Conservation (phyloP, 2,888 invertebrate genomes). For the Artemia sinica region DNA sequence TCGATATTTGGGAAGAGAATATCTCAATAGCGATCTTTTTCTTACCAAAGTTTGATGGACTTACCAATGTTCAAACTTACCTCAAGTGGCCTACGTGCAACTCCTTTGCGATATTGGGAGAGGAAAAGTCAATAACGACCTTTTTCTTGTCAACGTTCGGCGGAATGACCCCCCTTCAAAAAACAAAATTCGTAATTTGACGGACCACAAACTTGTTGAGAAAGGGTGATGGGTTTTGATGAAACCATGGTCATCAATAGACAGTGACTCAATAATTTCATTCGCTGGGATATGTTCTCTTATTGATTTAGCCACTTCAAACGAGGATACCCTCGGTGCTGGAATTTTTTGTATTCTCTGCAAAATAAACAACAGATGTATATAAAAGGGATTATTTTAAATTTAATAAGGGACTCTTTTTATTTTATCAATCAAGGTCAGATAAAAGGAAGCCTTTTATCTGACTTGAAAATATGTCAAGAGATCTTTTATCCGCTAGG, state of each 20-base stretch:
- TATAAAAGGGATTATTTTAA: too few species aligned
- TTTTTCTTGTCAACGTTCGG: slow-evolving; percentile 43
- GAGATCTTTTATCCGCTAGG: too few species aligned
- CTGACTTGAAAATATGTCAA: too few species aligned
- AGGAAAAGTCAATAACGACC: slow-evolving; percentile 83
- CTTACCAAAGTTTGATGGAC: background rate
- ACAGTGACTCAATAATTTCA: slow-evolving; percentile 53
- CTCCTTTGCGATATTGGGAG: slow-evolving; percentile 96
- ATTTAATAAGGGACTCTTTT: too few species aligned
- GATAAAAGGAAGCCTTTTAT: too few species aligned
- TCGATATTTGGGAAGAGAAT: background rate
- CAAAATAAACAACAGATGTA: slow-evolving; percentile 22
- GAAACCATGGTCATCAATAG: slow-evolving; percentile 77
- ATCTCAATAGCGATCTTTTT: background rate
- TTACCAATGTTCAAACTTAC: slow-evolving; percentile 29
- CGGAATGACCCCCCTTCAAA: slow-evolving; percentile 47
- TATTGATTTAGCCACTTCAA: slow-evolving; percentile 65
- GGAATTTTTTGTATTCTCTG: slow-evolving; percentile 31
- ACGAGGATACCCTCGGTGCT: slow-evolving; percentile 49
- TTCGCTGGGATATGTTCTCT: slow-evolving; percentile 46
- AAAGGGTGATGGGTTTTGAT: slow-evolving; percentile 71
- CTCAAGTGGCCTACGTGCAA: slow-evolving; percentile 97
- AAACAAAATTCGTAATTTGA: slow-evolving; percentile 40
- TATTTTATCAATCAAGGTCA: too few species aligned
- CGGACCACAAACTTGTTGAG: slow-evolving; percentile 42